These are phyloP conservation scores for Sclerodermus sp. DNA, from an alignment of 2,888 invertebrate species.

Conservation along the genomic window DNA sequence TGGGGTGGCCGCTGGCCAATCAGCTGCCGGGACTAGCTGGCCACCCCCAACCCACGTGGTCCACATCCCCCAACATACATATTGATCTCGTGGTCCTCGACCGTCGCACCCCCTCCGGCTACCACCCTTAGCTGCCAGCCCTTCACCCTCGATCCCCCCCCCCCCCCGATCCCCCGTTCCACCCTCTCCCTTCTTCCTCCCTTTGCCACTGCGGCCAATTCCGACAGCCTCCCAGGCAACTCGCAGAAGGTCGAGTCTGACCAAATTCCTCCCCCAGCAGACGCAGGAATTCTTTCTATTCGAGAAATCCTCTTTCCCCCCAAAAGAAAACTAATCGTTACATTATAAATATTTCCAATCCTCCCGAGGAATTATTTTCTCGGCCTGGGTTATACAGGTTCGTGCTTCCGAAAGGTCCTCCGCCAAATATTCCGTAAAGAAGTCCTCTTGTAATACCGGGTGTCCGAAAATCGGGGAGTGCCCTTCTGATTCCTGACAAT, in stretches of 20 bases:
- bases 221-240: not conserved
- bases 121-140: slow-evolving; percentile 23
- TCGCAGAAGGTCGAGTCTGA: slow-evolving; percentile 34
- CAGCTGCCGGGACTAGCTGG: slow-evolving; percentile 50
- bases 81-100: slow-evolving; percentile 57
- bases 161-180: slow-evolving; percentile 20
- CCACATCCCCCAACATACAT: slow-evolving; percentile 58
- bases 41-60: slow-evolving; percentile 56
- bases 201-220: not conserved
- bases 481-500: no score
- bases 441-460: no score
- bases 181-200: slow-evolving; percentile 6
- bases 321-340: no score
- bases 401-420: no score
- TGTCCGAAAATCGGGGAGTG: no score
- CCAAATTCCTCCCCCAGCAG: slow-evolving; percentile 17
- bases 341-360: no score
- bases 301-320: no score
- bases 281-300: no score
- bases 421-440: no score
- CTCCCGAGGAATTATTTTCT: no score
- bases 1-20: slow-evolving; percentile 56
- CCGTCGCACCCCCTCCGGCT: slow-evolving; percentile 28
- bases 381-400: no score
- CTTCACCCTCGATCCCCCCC: slow-evolving; percentile 11